Percentiles rank a stretch among this genome's conserved stretches.
phyloP scores from a whole-genome alignment of 1,140 invertebrate genomes.

The Cephus cinctus region DNA sequence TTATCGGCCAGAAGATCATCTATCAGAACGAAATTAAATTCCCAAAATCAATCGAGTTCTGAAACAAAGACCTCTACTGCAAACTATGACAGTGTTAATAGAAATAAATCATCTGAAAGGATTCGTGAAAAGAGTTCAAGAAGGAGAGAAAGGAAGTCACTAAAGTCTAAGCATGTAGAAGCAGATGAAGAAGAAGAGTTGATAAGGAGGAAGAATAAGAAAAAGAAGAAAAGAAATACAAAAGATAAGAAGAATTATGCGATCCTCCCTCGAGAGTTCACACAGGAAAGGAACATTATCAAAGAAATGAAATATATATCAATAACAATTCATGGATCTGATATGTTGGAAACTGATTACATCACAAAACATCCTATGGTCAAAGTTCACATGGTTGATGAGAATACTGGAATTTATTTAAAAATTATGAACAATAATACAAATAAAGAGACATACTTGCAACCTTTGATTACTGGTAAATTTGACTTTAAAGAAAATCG shows the following conservation, averaged over 20 bases:
- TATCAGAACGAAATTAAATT: too few species aligned
- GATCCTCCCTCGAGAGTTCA: too few species aligned
- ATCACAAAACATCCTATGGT: conserved; percentile 49
- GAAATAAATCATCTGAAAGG: not conserved
- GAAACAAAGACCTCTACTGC: not conserved
- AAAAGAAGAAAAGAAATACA: conserved; percentile 20
- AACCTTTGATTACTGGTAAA: conserved; percentile 42
- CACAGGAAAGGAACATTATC: not conserved
- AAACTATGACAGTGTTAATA: conserved; percentile 5
- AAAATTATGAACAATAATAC: conserved; percentile 17
- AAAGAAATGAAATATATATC: conserved; percentile 32
- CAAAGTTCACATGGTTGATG: conserved; percentile 46
- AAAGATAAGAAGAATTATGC: conserved; percentile 9
- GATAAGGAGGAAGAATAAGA: conserved; percentile 16
- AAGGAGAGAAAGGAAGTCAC: conserved; percentile 14
- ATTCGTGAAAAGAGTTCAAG: not conserved
- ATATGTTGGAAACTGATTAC: conserved; percentile 43
- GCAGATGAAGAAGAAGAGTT: not conserved
- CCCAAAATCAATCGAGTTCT: not conserved
- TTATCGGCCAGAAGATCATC: too few species aligned
- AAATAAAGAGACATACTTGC: conserved; percentile 22
- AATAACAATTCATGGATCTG: conserved; percentile 38
- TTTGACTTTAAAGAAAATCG: conserved; percentile 46
- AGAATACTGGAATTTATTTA: conserved; percentile 40
- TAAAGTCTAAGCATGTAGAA: not conserved